Evolutionary conservation across 92 coral and sea anemone species (phyloP), one percentile per base, ranked within the genome.

Genomic region (Pocillopora meandrina): DNA sequence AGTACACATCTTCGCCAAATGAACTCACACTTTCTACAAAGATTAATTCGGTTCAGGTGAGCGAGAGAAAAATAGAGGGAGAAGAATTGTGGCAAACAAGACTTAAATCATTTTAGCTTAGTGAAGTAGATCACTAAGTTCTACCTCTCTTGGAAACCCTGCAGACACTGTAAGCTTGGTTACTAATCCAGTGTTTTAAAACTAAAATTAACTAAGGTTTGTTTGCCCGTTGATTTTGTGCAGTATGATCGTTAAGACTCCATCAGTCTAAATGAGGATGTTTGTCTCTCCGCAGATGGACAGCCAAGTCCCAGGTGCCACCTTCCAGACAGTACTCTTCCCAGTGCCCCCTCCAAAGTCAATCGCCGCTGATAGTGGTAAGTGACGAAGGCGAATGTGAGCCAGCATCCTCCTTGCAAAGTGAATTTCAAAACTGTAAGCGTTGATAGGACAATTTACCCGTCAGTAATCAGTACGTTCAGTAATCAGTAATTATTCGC

Each of bases 281-380:
- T 71, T 60, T 73, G 33, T 71, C 15, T 35, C 16, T 66, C 7
- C 65, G 13, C 75, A 96, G 99, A 89, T 96, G 52, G 99, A 96
- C 82, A 96, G 98, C 81, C 99, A 96, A 79, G 88, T 96, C 15
- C 93, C 99, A 19, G 98, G 95, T 12, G 91, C 96, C 56, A 94
- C 94, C 36, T 96, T 96, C 86, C 98, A 92, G 67, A 96, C 96
- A 17, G 93, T 89, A 62, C 94, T 96, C 67, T 90, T 85, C 83
- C 98, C 98, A 47, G 90, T 96, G 13, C 96, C 98, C 20, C 98
- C 99, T 26, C 99, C 99, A 0, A 94, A 92, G 82, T 90, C 98
- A 18, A 86, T 94, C 14, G 99, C 99, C 16, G 95, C 91, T 19
- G 98, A 95, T 61, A 94, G 92, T 75, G 99, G 99, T 94, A 82